These are phyloP conservation scores for Agrenia bidenticulata DNA, from an alignment of 2,888 invertebrate genomes.

Conservation along the genomic window DNA sequence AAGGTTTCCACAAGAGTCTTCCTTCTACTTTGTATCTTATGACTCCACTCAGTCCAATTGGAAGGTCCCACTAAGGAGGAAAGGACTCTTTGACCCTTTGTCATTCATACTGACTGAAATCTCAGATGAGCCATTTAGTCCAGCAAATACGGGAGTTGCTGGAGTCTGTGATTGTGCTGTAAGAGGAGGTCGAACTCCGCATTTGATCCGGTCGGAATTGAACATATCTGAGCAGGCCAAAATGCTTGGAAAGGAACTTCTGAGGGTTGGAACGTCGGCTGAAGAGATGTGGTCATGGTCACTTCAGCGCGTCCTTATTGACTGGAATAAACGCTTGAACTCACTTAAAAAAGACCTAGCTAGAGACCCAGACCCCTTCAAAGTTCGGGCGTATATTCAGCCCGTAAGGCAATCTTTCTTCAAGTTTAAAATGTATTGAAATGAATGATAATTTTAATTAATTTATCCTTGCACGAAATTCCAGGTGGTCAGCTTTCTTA, in stretches of 20 bases:
- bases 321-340: constrained; percentile 41
- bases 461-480: too few species aligned
- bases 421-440: neutral
- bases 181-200: neutral
- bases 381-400: constrained; percentile 39
- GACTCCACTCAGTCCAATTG: constrained; percentile 11
- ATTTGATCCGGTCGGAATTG: constrained; percentile 24
- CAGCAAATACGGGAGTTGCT: neutral
- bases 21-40: constrained; percentile 38
- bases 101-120: constrained; percentile 32
- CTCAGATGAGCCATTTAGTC: constrained; percentile 31
- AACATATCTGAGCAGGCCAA: constrained; percentile 27
- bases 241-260: constrained; percentile 44
- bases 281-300: constrained; percentile 50
- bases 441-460: neutral
- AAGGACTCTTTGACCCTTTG: constrained; percentile 34
- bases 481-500: constrained; percentile 40
- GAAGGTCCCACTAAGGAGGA: neutral
- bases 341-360: constrained; percentile 44
- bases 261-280: constrained; percentile 43
- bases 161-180: neutral
- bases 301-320: constrained; percentile 43
- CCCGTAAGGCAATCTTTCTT: constrained; percentile 34
- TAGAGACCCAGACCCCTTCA: constrained; percentile 26
- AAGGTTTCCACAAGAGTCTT: constrained; percentile 43